Percentiles rank a stretch among this genome's conserved stretches.
phyloP scores from a whole-genome alignment of 1,140 invertebrate species.

The Dufourea novaeangliae region DNA sequence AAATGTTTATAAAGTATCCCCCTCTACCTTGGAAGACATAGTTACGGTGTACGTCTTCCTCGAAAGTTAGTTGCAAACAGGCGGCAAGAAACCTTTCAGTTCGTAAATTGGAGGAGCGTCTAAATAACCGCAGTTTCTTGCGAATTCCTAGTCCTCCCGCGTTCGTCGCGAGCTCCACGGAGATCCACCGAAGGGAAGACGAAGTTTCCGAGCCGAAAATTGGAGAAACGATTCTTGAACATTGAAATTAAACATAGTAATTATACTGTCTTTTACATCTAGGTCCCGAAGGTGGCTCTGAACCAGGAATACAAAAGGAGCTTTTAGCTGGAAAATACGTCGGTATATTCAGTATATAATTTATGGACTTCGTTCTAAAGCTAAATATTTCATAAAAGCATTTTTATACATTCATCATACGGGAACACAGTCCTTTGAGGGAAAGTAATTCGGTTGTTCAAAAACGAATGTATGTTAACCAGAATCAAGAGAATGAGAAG shows the following conservation, averaged over 20 bases:
- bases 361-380: too few relatives aligned
- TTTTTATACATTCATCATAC: too few relatives aligned
- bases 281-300: background rate
- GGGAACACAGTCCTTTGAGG: too few relatives aligned
- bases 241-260: constrained; percentile 23
- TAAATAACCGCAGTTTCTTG: constrained; percentile 41
- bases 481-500: too few relatives aligned
- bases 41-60: constrained; percentile 5
- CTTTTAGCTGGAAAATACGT: background rate
- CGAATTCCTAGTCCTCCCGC: background rate
- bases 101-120: constrained; percentile 41
- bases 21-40: background rate
- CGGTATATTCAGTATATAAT: too few relatives aligned
- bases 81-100: constrained; percentile 41
- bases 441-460: too few relatives aligned
- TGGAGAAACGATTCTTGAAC: constrained; percentile 12
- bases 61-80: constrained; percentile 27
- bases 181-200: background rate
- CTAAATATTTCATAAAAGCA: too few relatives aligned
- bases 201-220: constrained; percentile 22
- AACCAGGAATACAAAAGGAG: background rate
- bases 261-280: background rate
- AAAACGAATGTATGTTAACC: too few relatives aligned
- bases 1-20: constrained; percentile 33
- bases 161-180: background rate